Evolutionary conservation across 2,888 invertebrate species (phyloP), one percentile per base, ranked within the genome.

Genomic region (Drosophila hamatofila): DNA sequence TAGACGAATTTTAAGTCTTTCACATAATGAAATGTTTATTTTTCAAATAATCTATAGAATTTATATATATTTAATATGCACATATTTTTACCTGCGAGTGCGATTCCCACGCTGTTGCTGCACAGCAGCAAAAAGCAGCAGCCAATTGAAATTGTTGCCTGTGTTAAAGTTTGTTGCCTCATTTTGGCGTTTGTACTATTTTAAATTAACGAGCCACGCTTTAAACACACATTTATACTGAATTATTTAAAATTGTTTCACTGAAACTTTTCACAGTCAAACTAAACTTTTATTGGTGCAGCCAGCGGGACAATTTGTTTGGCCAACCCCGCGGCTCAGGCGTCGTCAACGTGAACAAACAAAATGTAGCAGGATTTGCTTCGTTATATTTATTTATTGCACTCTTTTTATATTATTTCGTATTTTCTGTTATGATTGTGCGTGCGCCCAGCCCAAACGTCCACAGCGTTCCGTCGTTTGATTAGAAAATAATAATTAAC

Each of bases 91-190:
- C 84, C 88, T 85, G 84, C 84, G 64, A 72, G 66, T 64, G 75
- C 85, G 44, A 75, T 64, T 74, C 69, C 74, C 62, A 88, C 72
- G 75, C 70, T 85, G 72, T 78, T 87, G 88, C 85, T 87, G 81
- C 78, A 75, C 63, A 85, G 71, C 77, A 85, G 75, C 66, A 84
- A 54, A 39, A 85, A 27, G 57, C 74, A 76, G 72, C 67, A 79
- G 64, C 68, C 69, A 73, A 75, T 69, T 14, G 62, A 67, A 65
- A 72, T 57, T 56, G 65, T 69, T 61, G 44, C 52, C 54, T 21
- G 63, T 33, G 54, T 64, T 48, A 65, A 30, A 48, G 37, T 56
- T 56, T 37, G 64, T 33, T 62, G 82, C 73, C 73, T 84, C 82
- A 87, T 84, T 55, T 66, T 80, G 64, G 57, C 64, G 59, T 59